phyloP scores from a whole-genome alignment of 1,140 invertebrate species.

The Apis florea region DNA sequence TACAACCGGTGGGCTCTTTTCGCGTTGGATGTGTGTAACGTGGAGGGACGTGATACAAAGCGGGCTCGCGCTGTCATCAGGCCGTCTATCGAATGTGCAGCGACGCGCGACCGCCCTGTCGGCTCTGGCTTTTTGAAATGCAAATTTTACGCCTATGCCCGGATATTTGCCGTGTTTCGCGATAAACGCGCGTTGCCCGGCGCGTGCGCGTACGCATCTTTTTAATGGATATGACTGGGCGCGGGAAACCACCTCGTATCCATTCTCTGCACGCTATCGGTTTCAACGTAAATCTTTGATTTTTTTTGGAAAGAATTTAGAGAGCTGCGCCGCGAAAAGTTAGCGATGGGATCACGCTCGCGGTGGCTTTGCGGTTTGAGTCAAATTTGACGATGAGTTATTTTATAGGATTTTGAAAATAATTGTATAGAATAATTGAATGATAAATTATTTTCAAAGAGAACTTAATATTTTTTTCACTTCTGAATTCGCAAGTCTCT shows the following conservation, averaged over 20 bases:
- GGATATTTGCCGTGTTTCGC: conserved; percentile 54
- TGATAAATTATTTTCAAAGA: too few relatives aligned
- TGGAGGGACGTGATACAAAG: conserved; percentile 35
- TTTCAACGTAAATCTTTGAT: conserved; percentile 14
- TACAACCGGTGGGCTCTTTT: not conserved
- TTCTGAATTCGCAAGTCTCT: too few relatives aligned
- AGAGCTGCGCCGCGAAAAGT: not conserved
- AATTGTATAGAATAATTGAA: too few relatives aligned
- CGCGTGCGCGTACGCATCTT: not conserved
- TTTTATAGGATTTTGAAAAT: too few relatives aligned
- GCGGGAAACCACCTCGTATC: not conserved
- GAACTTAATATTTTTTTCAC: too few relatives aligned
- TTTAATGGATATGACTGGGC: not conserved
- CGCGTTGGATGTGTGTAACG: conserved; percentile 13
- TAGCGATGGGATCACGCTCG: too few relatives aligned
- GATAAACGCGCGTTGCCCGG: conserved; percentile 42
- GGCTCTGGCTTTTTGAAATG: conserved; percentile 61
- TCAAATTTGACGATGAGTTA: too few relatives aligned
- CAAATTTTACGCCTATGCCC: conserved; percentile 59
- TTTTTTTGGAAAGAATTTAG: conserved; percentile 8
- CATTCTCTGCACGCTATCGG: not conserved
- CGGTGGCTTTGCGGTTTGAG: too few relatives aligned
- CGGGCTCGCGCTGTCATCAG: conserved; percentile 49
- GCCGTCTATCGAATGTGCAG: conserved; percentile 60
- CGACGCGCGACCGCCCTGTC: conserved; percentile 34